Percentiles rank a stretch among this genome's conserved stretches.
phyloP scores from a whole-genome alignment of 2,797 vertebrate genomes.

The Odontamblyopus lacepedii region DNA sequence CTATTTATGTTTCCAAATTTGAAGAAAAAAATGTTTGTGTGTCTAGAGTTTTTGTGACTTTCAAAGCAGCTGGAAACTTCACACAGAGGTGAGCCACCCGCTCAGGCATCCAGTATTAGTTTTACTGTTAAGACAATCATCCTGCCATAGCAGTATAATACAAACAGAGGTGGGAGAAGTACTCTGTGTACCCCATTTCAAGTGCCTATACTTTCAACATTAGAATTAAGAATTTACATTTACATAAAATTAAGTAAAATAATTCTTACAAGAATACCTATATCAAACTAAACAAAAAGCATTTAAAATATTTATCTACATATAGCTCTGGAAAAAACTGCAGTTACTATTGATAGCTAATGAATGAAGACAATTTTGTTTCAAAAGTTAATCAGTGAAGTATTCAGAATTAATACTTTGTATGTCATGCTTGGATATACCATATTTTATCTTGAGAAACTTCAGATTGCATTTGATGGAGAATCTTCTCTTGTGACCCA shows the following conservation, averaged over 20 bases:
- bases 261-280: neutral
- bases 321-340: neutral
- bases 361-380: too few relatives aligned
- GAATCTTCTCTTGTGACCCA: slow-evolving; percentile 44
- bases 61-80: slow-evolving; percentile 71
- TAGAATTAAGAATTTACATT: neutral
- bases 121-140: slow-evolving; percentile 81
- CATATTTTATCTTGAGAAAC: neutral
- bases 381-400: neutral
- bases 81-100: slow-evolving; percentile 56
- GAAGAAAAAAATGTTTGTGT: neutral
- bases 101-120: slow-evolving; percentile 74
- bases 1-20: slow-evolving; percentile 30
- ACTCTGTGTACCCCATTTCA: neutral
- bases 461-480: slow-evolving; percentile 2
- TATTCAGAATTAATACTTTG: neutral
- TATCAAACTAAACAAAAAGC: too few relatives aligned
- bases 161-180: neutral
- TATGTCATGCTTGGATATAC: neutral
- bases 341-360: neutral
- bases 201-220: neutral
- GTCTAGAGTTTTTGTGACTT: slow-evolving; percentile 28
- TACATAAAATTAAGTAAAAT: neutral
- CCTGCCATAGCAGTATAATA: slow-evolving; percentile 19
- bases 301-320: too few relatives aligned